Evolutionary conservation across 2,113 vertebrate species (phyloP).

Genomic region (Equus quagga): DNA sequence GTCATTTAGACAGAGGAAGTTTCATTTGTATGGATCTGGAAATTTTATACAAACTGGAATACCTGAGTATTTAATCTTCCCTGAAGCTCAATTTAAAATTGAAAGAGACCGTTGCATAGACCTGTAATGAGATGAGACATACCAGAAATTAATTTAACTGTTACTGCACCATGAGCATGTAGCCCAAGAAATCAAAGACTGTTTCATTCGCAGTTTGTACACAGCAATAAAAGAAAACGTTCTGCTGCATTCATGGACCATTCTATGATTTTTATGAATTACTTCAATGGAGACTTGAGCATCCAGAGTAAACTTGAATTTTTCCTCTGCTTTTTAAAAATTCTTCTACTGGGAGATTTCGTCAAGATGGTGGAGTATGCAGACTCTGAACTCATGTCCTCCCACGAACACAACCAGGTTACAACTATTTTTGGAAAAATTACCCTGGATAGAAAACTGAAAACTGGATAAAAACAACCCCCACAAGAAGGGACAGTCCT

Average conservation of each 20-base stretch:
- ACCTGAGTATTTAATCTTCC: conserved; percentile 82
- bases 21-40: conserved; percentile 82
- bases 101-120: conserved; percentile 71
- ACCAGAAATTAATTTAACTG: conserved; percentile 82
- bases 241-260: not conserved
- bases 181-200: conserved; percentile 54
- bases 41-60: conserved; percentile 82
- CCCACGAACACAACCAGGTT: too few relatives aligned
- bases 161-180: conserved; percentile 4
- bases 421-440: too few relatives aligned
- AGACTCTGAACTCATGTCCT: too few relatives aligned
- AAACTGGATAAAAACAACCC: too few relatives aligned
- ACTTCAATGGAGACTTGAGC: not conserved
- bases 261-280: conserved; percentile 1
- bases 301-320: not conserved
- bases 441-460: too few relatives aligned
- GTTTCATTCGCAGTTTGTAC: conserved; percentile 36
- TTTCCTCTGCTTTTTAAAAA: conserved; percentile 33
- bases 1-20: conserved; percentile 81
- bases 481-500: too few relatives aligned
- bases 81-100: conserved; percentile 82
- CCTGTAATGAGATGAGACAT: conserved; percentile 76
- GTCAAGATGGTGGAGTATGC: too few relatives aligned
- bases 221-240: conserved; percentile 42
- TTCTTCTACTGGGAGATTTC: not conserved